Evolutionary conservation across 2,888 invertebrate genomes (phyloP), one percentile per base, ranked within the genome.

Genomic region (Dioctria rufipes): DNA sequence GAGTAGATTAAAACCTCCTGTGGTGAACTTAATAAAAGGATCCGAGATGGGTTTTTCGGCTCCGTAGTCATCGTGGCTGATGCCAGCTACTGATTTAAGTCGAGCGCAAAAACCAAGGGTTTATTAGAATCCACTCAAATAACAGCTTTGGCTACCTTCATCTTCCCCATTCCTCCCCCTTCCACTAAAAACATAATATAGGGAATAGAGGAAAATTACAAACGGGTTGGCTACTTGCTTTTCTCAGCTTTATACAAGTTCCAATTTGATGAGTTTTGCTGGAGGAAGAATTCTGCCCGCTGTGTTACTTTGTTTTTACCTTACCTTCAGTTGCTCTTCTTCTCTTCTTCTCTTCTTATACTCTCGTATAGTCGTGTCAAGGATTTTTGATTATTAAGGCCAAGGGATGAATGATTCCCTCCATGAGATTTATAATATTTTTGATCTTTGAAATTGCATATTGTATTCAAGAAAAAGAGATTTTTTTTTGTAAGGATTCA

Each of bases 11-110:
- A 88, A 87, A 87, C 86, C 87, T 88, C 88, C 88, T 85, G 88
- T 86, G 87, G 88, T 84, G 88, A 88, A 87, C 86, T 88, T 87
- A 87, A 88, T 88, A 88, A 87, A 86, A 87, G 86, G 80, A 80
- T 82, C 73, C 78, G 78, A 80, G 73, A 81, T 81, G 82, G 78
- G 80, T 82, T 80, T 81, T 82, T 75, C 75, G 75, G 25, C 37
- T 66, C 42, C 77, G 46, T 63, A 77, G 61, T 46, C 66, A 66
- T 66, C 73, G 66, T 79, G 42, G 66, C 66, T 67, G 78, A 43
- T 67, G 61, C 63, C 67, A 66, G 78, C 58, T 78, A 43, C 73
- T 82, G 82, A 80, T 81, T 81, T 82, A 81, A 82, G 82, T 82
- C 80, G 81, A 82, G 82, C 82, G 80, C 81, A 81, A 81, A 81